Evolutionary conservation across 1,140 invertebrate species (phyloP).

Genomic region (Belonocnema kinseyi): DNA sequence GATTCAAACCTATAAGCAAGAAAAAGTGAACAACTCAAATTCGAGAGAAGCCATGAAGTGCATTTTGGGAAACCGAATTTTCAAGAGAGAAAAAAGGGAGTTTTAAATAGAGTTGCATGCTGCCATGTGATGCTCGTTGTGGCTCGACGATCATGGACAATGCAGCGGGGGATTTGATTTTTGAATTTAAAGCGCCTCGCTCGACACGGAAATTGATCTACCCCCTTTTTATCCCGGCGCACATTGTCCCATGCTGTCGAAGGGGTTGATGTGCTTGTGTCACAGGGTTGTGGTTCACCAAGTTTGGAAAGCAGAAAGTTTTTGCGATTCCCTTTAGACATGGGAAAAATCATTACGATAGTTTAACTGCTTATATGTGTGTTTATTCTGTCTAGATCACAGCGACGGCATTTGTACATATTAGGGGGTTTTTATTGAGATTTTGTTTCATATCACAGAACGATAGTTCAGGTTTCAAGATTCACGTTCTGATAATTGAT

Average conservation of each 20-base stretch:
- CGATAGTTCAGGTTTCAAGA: too few species aligned
- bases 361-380: too few species aligned
- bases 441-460: too few species aligned
- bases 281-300: constrained; percentile 30
- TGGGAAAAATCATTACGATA: too few species aligned
- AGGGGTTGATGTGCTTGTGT: constrained; percentile 51
- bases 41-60: background rate
- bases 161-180: constrained; percentile 69
- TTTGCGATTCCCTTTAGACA: background rate
- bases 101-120: constrained; percentile 51
- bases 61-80: constrained; percentile 11
- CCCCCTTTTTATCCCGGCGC: constrained; percentile 46
- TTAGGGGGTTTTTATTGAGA: too few species aligned
- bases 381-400: too few species aligned
- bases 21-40: background rate
- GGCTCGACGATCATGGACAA: constrained; percentile 65
- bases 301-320: constrained; percentile 4
- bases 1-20: background rate
- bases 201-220: constrained; percentile 61
- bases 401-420: too few species aligned
- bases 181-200: constrained; percentile 72
- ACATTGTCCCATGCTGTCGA: constrained; percentile 55
- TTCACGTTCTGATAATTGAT: too few species aligned
- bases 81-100: constrained; percentile 38
- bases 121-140: constrained; percentile 52